These are phyloP conservation scores for Ameiurus melas DNA, from an alignment of 2,113 vertebrate species.

Conservation along the genomic window DNA sequence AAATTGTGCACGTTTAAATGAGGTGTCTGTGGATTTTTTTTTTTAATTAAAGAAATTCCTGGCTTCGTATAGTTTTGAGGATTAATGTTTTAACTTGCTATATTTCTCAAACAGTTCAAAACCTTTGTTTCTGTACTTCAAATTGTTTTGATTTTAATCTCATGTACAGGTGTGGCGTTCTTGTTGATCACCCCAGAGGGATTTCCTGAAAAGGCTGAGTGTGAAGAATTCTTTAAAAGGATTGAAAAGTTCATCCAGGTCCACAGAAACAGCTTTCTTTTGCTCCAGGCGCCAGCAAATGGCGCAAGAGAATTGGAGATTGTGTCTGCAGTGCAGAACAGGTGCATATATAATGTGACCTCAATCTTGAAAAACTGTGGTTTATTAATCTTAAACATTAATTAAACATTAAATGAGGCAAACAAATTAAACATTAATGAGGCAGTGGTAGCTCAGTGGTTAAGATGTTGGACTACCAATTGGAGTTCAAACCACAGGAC, in stretches of 20 bases:
- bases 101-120: neutral
- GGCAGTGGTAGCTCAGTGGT: too few relatives aligned
- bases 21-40: neutral
- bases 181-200: conserved; percentile 78
- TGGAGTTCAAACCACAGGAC: too few relatives aligned
- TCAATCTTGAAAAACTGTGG: neutral
- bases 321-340: conserved; percentile 82
- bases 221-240: conserved; percentile 64
- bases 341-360: conserved; percentile 68
- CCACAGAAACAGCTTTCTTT: conserved; percentile 88
- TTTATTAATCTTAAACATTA: neutral
- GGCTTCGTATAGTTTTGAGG: neutral
- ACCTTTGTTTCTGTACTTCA: neutral
- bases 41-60: neutral
- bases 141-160: neutral
- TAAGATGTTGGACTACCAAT: too few relatives aligned
- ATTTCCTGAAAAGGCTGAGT: conserved; percentile 65
- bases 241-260: conserved; percentile 81
- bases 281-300: conserved; percentile 80
- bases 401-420: too few relatives aligned
- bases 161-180: conserved; percentile 85
- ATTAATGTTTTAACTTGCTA: neutral
- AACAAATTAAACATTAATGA: too few relatives aligned
- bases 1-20: too few relatives aligned
- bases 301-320: conserved; percentile 76